A percentile compares a stretch with the other conserved stretches of the same genome.
These are phyloP conservation scores for Gracilinanus agilis DNA, from an alignment of 2,113 vertebrate species.

Conservation along the genomic window DNA sequence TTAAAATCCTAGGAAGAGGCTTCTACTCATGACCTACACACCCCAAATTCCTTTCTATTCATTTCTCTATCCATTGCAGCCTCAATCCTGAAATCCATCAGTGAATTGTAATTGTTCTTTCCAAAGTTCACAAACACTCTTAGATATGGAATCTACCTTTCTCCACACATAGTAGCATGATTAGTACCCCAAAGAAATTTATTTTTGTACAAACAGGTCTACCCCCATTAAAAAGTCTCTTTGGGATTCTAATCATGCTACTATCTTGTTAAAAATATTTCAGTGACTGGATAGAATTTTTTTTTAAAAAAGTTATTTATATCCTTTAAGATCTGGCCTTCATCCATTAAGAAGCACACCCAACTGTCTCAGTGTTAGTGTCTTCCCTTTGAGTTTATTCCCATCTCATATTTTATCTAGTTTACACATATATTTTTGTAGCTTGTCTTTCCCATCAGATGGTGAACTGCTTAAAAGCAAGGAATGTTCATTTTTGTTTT, in stretches of 20 bases:
- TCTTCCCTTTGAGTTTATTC: not conserved
- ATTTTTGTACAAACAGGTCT: no score
- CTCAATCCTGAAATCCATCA: not conserved
- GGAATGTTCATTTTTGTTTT: not conserved
- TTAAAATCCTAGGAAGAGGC: not conserved
- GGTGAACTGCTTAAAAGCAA: not conserved
- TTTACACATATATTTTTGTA: not conserved
- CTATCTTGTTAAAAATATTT: not conserved
- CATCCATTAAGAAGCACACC: not conserved
- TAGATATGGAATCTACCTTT: not conserved
- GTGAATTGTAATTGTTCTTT: not conserved
- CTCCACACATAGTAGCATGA: no score
- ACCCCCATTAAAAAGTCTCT: no score
- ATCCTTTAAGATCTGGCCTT: not conserved
- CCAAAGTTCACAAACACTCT: not conserved
- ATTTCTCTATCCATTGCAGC: not conserved
- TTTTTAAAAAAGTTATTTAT: not conserved
- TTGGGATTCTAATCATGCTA: not conserved
- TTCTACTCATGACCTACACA: not conserved
- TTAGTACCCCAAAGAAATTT: no score
- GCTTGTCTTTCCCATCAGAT: not conserved
- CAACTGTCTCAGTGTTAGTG: not conserved
- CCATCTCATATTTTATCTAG: not conserved
- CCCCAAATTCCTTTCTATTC: not conserved
- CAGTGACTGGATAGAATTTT: not conserved